Evolutionary conservation across 2,113 vertebrate genomes (phyloP).

Genomic region (Thamnaconus septentrionalis): DNA sequence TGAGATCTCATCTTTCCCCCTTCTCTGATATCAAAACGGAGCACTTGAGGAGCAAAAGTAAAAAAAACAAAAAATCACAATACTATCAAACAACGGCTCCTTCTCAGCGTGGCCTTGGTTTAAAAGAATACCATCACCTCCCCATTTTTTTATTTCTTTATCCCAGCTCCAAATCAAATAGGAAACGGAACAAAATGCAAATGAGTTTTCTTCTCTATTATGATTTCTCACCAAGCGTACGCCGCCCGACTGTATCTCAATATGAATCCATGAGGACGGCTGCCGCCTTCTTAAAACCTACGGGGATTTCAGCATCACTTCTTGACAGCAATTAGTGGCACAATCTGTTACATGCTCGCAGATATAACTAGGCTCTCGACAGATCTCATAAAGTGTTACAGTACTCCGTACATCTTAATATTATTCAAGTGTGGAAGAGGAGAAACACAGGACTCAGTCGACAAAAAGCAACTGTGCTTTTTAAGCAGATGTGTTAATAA

Average conservation of each 20-base stretch:
- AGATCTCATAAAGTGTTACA: conserved; percentile 68
- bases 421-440: conserved; percentile 70
- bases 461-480: conserved; percentile 62
- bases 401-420: conserved; percentile 72
- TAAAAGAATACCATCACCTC: conserved; percentile 41
- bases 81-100: conserved; percentile 21
- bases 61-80: neutral
- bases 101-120: conserved; percentile 23
- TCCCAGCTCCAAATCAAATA: conserved; percentile 49
- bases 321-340: conserved; percentile 79
- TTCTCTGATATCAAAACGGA: neutral
- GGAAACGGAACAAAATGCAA: conserved; percentile 62
- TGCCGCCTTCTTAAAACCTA: conserved; percentile 67
- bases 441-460: conserved; percentile 58
- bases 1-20: conserved; percentile 18
- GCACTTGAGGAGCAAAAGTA: conserved; percentile 27
- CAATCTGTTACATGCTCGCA: conserved; percentile 74
- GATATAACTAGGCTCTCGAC: conserved; percentile 71
- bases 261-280: conserved; percentile 69
- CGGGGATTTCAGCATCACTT: conserved; percentile 74
- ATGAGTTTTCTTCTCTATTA: conserved; percentile 47
- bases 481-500: conserved; percentile 71
- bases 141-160: conserved; percentile 19
- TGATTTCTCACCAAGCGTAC: conserved; percentile 59
- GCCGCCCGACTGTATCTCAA: conserved; percentile 67